Evolutionary conservation across 2,888 invertebrate genomes (phyloP).

Genomic region (Aleiodes leptofemur): DNA sequence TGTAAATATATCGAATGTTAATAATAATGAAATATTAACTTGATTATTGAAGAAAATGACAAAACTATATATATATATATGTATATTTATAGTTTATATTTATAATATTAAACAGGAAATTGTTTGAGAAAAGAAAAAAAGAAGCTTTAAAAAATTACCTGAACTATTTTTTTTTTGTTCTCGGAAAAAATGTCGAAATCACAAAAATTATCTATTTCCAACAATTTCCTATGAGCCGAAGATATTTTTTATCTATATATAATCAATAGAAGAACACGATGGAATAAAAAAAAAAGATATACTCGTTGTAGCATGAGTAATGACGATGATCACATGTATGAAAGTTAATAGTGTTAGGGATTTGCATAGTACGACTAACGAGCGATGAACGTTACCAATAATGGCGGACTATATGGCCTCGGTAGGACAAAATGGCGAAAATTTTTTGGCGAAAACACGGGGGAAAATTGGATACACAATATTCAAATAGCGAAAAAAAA

Average conservation of each 20-base stretch:
- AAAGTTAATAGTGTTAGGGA: conserved; percentile 12
- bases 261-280: not conserved
- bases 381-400: conserved; percentile 62
- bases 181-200: too few species aligned
- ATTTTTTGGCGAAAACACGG: conserved; percentile 59
- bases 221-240: too few species aligned
- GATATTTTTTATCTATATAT: not conserved
- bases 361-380: conserved; percentile 53
- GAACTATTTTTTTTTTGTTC: too few species aligned
- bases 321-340: conserved; percentile 6
- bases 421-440: conserved; percentile 73
- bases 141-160: too few species aligned
- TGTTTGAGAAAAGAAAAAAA: too few species aligned
- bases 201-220: too few species aligned
- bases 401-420: conserved; percentile 72
- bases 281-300: conserved; percentile 17
- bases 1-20: too few species aligned
- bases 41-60: not conserved
- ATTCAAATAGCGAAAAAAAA: not conserved
- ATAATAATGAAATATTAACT: too few species aligned
- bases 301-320: not conserved
- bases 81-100: too few species aligned
- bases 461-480: conserved; percentile 43
- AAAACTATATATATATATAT: too few species aligned
- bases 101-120: too few species aligned